Conservation (phyloP, 2,888 invertebrate genomes). For the Atherix ibis region DNA sequence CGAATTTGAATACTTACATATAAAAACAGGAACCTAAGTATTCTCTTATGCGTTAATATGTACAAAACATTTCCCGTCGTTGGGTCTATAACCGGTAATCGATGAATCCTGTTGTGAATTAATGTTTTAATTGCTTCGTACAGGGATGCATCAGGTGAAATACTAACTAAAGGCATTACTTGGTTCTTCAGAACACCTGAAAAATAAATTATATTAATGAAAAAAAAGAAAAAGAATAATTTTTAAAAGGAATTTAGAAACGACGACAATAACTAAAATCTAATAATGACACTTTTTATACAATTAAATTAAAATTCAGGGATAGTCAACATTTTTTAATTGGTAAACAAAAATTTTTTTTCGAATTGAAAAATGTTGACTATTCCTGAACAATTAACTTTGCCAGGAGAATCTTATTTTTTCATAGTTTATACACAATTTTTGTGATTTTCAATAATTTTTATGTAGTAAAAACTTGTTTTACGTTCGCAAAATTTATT, state of each 20-base stretch:
- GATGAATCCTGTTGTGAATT: conserved; percentile 87
- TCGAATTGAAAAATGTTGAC: too few species aligned
- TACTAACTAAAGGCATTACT: conserved; percentile 74
- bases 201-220: conserved; percentile 15
- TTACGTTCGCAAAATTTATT: too few species aligned
- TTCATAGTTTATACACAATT: too few species aligned
- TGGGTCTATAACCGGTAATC: conserved; percentile 92
- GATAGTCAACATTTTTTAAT: too few species aligned
- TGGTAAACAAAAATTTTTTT: too few species aligned
- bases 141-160: conserved; percentile 81
- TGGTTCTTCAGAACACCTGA: conserved; percentile 74
- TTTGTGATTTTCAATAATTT: too few species aligned
- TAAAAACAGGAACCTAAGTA: conserved; percentile 92
- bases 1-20: conserved; percentile 58
- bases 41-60: conserved; percentile 96
- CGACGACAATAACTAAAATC: conserved; percentile 1
- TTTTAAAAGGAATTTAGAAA: conserved; percentile 1
- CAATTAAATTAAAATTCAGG: too few species aligned
- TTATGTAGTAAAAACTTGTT: too few species aligned
- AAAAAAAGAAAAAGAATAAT: conserved; percentile 4
- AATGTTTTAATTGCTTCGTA: conserved; percentile 88
- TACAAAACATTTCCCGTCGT: conserved; percentile 92
- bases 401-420: too few species aligned
- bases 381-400: too few species aligned
- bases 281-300: neutral